Evolutionary conservation across 2,113 vertebrate genomes (phyloP).

Genomic region (Zapornia atra): DNA sequence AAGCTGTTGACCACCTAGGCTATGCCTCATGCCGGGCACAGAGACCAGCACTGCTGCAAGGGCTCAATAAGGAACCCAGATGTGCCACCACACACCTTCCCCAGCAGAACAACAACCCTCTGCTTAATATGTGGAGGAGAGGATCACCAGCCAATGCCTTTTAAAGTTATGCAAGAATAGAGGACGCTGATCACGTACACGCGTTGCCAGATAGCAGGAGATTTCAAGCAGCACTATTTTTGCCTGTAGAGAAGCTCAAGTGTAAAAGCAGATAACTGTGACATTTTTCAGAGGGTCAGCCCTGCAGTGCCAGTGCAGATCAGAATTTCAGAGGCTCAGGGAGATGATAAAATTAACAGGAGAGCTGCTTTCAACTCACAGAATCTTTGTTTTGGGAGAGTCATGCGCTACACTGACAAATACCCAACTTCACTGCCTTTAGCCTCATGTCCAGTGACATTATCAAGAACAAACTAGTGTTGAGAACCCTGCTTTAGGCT

Average conservation of each 20-base stretch:
- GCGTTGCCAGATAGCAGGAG: neutral
- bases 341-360: neutral
- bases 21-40: accelerated
- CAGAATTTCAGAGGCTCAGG: neutral
- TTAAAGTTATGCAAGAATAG: neutral
- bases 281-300: conserved; percentile 29
- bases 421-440: neutral
- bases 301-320: neutral
- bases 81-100: neutral
- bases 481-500: neutral
- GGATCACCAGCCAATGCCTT: accelerated
- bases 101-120: neutral
- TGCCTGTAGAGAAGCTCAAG: neutral
- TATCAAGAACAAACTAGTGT: neutral
- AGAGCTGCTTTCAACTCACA: neutral
- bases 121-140: neutral
- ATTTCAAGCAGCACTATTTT: neutral
- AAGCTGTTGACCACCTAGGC: neutral
- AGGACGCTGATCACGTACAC: neutral
- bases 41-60: neutral
- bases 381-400: neutral
- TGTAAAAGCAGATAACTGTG: neutral
- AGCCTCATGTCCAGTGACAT: neutral
- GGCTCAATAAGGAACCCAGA: neutral
- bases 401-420: accelerated